Evolutionary conservation across 2,888 invertebrate species (phyloP).

Genomic region (Macrophya annulata): DNA sequence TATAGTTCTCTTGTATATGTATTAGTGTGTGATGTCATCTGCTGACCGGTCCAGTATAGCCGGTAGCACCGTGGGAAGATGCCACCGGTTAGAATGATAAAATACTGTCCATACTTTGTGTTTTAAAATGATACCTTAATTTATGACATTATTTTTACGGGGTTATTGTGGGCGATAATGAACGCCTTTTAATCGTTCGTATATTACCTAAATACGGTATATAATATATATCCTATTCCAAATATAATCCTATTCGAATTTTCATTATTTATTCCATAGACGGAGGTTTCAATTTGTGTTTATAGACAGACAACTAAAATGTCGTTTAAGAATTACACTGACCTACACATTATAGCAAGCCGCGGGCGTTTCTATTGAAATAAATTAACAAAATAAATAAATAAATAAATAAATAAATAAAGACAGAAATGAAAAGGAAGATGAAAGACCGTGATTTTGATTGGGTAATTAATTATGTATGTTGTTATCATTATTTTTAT

Average conservation of each 20-base stretch:
- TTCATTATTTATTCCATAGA: neutral
- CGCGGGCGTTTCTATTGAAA: neutral
- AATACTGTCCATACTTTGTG: conserved; percentile 42
- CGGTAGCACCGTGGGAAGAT: conserved; percentile 76
- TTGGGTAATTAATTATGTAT: conserved; percentile 19
- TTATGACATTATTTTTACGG: conserved; percentile 33
- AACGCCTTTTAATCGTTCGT: neutral
- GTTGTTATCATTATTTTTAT: neutral
- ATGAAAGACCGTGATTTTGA: neutral
- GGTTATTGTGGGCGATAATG: conserved; percentile 5
- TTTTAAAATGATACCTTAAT: neutral
- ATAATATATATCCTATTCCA: neutral
- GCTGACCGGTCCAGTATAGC: conserved; percentile 73
- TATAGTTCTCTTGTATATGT: conserved; percentile 56
- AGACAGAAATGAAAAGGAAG: neutral
- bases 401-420: neutral
- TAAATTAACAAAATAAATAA: neutral
- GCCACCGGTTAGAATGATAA: conserved; percentile 63
- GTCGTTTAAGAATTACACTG: conserved; percentile 7
- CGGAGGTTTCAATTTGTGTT: neutral
- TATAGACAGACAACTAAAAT: neutral
- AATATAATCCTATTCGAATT: neutral
- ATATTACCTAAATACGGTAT: conserved; percentile 1
- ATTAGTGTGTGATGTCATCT: conserved; percentile 60
- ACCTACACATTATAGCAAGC: neutral